Conservation (phyloP, 2,888 invertebrate genomes). For the Bibio marci region DNA sequence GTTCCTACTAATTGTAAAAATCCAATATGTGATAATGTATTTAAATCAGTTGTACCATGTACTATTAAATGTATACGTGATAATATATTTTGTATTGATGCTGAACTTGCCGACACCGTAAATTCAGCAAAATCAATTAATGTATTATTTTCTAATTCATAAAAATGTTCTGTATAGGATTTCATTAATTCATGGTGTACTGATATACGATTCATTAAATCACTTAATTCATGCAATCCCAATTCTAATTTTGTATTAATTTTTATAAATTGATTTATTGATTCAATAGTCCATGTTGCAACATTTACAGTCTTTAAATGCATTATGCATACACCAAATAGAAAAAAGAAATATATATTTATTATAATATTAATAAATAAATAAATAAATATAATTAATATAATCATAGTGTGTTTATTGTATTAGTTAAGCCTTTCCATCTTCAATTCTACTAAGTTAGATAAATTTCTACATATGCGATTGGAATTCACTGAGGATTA, state of each 20-base stretch:
- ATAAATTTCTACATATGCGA: too few relatives aligned
- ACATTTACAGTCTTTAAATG: constrained; percentile 19
- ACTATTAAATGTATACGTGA: constrained; percentile 47
- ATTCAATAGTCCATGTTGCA: constrained; percentile 22
- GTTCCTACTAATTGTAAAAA: constrained; percentile 27
- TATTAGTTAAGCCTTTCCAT: too few relatives aligned
- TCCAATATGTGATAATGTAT: constrained; percentile 30
- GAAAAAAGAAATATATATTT: too few relatives aligned
- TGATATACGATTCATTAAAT: constrained; percentile 39
- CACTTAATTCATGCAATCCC: constrained; percentile 41
- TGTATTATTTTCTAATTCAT: constrained; percentile 42
- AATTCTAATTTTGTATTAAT: constrained; percentile 36
- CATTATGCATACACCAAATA: too few relatives aligned
- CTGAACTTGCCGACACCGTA: constrained; percentile 47
- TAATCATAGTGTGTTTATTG: too few relatives aligned
- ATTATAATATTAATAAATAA: too few relatives aligned
- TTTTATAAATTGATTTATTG: constrained; percentile 19
- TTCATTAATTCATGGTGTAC: constrained; percentile 41
- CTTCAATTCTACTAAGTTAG: too few relatives aligned
- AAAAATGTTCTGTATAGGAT: constrained; percentile 35
- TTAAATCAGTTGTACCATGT: constrained; percentile 30
- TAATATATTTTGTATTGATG: constrained; percentile 45
- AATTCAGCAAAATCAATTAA: constrained; percentile 51
- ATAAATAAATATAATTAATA: too few relatives aligned
- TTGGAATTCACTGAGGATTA: too few relatives aligned